Percentiles rank a stretch among this genome's conserved stretches.
phyloP scores from a whole-genome alignment of 1,140 invertebrate genomes.

The Aculops lycopersici region DNA sequence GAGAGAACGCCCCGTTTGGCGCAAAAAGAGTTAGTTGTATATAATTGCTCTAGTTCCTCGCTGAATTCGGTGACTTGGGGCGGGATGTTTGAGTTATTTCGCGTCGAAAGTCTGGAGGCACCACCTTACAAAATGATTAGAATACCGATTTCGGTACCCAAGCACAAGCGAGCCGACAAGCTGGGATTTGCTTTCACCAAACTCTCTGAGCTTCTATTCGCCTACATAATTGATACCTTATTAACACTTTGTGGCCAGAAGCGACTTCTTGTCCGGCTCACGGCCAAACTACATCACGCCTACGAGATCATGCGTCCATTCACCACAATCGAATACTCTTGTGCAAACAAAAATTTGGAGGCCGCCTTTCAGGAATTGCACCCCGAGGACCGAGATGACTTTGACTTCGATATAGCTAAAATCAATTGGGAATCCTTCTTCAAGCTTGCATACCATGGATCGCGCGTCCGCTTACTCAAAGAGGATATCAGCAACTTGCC shows the following conservation, averaged over 20 bases:
- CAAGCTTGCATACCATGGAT: conserved; percentile 28
- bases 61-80: background rate
- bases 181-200: background rate
- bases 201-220: background rate
- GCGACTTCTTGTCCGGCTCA: background rate
- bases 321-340: conserved; percentile 41
- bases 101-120: background rate
- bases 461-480: conserved; percentile 37
- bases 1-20: background rate
- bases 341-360: conserved; percentile 33
- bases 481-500: conserved; percentile 29
- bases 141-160: background rate
- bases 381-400: conserved; percentile 13
- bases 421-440: conserved; percentile 33
- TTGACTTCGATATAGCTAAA: conserved; percentile 32
- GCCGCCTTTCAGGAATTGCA: background rate
- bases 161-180: background rate
- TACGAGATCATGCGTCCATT: conserved; percentile 39
- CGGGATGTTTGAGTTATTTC: background rate
- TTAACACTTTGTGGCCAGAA: background rate
- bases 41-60: background rate
- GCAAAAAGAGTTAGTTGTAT: background rate
- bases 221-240: background rate
- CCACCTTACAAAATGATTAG: background rate
- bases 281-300: conserved; percentile 37